Evolutionary conservation across 2,888 invertebrate genomes (phyloP), one percentile per base, ranked within the genome.

Genomic region (Xestia rhomboidea): DNA sequence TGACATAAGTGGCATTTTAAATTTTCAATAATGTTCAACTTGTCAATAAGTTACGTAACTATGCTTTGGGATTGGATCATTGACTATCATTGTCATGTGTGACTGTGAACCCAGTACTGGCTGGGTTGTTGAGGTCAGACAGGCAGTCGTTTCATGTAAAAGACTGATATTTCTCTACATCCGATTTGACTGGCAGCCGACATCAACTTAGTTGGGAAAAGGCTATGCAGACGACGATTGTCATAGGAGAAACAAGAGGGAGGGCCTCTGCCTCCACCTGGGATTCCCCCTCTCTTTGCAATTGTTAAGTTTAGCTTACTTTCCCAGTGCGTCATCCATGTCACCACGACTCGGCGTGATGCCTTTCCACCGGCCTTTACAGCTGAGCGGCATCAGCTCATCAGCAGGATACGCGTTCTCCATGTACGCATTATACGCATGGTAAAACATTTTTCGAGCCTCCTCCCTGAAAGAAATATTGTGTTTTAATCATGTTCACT

Each of bases 371-470:
- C 99, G 97, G 46, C 99, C 99, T 91, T 98, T 98, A 94, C 99
- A 99, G 91, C 98, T 99, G 57, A 99, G 97, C 1, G 99, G 99
- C 99, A 99, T 99, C 86, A 99, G 96, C 95, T 99, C 99, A 97
- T 99, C 99, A 30, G 99, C 99, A 73, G 99, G 99, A 96, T 99
- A 99, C 24, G 99, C 99, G 97, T 99, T 98, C 90, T 98, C 98
- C 99, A 99, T 99, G 91, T 99, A 99, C 2, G 99, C 98, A 91
- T 98, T 97, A 93, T 99, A 99, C 7, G 99, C 99, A 97, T 99
- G 99, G 94, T 99, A 99, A 94, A 99, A 99, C 99, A 99, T 99
- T 91, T 98, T 98, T 77, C 98, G 97, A 24, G 99, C 98, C 96
- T 99, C 98, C 91, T 99, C 98, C 94, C 99, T 99, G 91, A 63